These are phyloP conservation scores for Caenorhabditis tropicalis DNA, from an alignment of 1,140 invertebrate species.

Conservation along the genomic window DNA sequence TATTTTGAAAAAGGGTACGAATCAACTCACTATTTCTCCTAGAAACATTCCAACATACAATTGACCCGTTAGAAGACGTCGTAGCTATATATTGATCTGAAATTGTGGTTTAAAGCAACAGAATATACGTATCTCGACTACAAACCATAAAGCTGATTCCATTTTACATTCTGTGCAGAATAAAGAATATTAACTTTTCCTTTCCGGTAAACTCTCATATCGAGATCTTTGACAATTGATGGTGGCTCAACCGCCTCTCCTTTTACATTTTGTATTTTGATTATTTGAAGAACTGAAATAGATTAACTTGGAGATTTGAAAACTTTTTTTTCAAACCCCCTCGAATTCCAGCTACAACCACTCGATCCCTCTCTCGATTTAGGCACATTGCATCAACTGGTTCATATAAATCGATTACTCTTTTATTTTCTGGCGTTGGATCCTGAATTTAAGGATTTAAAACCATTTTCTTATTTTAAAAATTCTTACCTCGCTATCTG, in stretches of 20 bases:
- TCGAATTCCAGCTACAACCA: slow-evolving; percentile 29
- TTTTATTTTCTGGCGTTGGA: background rate
- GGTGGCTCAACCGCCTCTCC: background rate
- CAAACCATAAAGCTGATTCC: slow-evolving; percentile 38
- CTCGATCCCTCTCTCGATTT: background rate
- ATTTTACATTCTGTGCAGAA: slow-evolving; percentile 32
- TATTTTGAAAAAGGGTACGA: background rate
- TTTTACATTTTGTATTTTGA: background rate
- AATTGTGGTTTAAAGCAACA: background rate
- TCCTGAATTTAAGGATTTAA: too few species aligned
- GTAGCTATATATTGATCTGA: slow-evolving; percentile 42
- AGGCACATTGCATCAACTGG: slow-evolving; percentile 30
- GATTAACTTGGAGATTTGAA: background rate
- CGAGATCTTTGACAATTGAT: slow-evolving; percentile 15
- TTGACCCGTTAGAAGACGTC: slow-evolving; percentile 27
- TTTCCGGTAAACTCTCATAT: slow-evolving; percentile 17
- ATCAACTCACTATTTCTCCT: slow-evolving; percentile 38
- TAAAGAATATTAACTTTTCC: slow-evolving; percentile 9
- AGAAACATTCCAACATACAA: slow-evolving; percentile 42
- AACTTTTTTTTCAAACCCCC: background rate
- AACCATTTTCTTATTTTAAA: background rate
- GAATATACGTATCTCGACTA: too few species aligned
- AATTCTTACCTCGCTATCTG: background rate
- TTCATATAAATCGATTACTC: slow-evolving; percentile 25
- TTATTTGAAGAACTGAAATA: slow-evolving; percentile 10